Evolutionary conservation across 2,888 invertebrate genomes (phyloP), one percentile per base, ranked within the genome.

Genomic region (Hypomecis punctinalis): DNA sequence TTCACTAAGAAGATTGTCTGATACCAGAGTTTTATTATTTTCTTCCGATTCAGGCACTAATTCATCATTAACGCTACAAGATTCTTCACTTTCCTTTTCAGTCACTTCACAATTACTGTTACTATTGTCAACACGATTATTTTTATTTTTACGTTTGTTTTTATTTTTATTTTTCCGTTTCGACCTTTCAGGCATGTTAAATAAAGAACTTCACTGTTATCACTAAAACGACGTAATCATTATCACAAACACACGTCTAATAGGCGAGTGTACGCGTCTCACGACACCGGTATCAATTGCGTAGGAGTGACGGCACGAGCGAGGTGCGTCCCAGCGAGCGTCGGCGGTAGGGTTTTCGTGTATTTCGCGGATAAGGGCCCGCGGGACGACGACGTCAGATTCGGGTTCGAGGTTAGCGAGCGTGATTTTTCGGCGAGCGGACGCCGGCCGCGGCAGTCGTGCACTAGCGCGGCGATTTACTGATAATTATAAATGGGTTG

Each of bases 401-500:
- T 81, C 78, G 76, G 73, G 76, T 82, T 83, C 78, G 83, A 83
- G 80, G 81, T 85, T 84, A 81, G 72, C 77, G 78, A 78, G 79
- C 80, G 80, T 81, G 76, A 82, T 82, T 82, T 83, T 89, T 89
- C 81, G 77, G 86, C 89, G 84, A 87, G 83, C 88, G 84, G 83
- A 82, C 80, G 86, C 86, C 86, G 86, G 78, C 81, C 82, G 84
- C 86, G 86, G 85, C 88, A 87, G 90, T 90, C 89, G 88, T 89
- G 88, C 86, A 87, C 90, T 84, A 88, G 87, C 84, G 85, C 89
- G 81, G 84, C 88, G 91, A 87, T 92, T 92, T 92, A 92, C 92
- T 93, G 91, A 92, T 93, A 92, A 93, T 93, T 92, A 90, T 91
- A 92, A 91, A 91, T 90, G 86, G 84, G 86, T 89, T 86, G 88